Percentiles rank a stretch among this genome's conserved stretches.
phyloP scores from a whole-genome alignment of 2,888 invertebrate genomes.

The Nephrocerus scutellatus region DNA sequence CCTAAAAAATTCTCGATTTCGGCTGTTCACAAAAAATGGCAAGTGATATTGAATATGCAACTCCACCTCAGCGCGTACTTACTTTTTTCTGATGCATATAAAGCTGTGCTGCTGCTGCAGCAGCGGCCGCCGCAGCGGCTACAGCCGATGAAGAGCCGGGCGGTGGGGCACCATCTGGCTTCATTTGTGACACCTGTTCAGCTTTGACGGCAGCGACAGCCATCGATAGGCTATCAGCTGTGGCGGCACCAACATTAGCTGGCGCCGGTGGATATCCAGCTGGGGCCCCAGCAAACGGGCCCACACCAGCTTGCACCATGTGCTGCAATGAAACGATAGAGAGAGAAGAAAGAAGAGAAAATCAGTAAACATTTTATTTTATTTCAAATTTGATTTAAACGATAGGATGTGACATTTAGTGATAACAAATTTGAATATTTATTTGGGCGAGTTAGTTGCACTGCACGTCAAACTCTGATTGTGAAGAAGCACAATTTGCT shows the following conservation, averaged over 20 bases:
- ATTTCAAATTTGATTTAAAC: no score
- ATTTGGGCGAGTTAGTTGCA: no score
- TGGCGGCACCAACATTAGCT: slow-evolving; percentile 26
- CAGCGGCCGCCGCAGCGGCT: slow-evolving; percentile 27
- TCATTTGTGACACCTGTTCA: slow-evolving; percentile 41
- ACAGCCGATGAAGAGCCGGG: slow-evolving; percentile 31
- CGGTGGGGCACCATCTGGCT: slow-evolving; percentile 34
- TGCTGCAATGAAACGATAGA: slow-evolving; percentile 34
- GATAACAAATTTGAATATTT: no score
- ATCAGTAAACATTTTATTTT: no score
- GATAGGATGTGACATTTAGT: no score
- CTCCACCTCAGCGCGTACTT: slow-evolving; percentile 24
- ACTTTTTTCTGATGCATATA: slow-evolving; percentile 46
- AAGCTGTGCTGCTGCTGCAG: slow-evolving; percentile 35
- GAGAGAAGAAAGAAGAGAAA: slow-evolving; percentile 15
- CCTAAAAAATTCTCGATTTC: slow-evolving; percentile 22
- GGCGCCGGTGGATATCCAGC: slow-evolving; percentile 45
- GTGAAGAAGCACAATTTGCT: no score
- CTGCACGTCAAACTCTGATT: no score
- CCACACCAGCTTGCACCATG: slow-evolving; percentile 47
- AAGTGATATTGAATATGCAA: slow-evolving; percentile 4
- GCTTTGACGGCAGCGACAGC: slow-evolving; percentile 42
- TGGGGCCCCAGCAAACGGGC: slow-evolving; percentile 45
- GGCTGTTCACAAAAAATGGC: slow-evolving; percentile 7
- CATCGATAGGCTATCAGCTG: slow-evolving; percentile 41